Evolutionary conservation across 2,797 vertebrate genomes (phyloP), one percentile per base, ranked within the genome.

Genomic region (Diplodus puntazzo): DNA sequence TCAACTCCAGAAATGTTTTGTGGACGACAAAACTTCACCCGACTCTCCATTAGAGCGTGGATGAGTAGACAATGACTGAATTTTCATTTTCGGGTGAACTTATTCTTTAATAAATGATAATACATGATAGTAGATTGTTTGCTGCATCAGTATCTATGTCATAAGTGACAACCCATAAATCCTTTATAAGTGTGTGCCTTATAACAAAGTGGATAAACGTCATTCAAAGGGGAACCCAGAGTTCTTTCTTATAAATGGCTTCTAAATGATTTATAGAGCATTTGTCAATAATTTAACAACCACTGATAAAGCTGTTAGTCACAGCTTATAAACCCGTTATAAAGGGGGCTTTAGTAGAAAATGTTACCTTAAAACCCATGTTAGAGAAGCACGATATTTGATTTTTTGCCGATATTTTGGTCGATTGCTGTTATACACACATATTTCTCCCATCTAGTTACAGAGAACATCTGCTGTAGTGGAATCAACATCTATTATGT

Each of bases 271-370:
- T 5, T 72, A 1, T 52, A 21, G 58, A 57, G 43, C 39, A 73
- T 46, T 23, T 5, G 30, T 9, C 0, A 50, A 21, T 53, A 13
- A 42, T 53, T 55, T 7, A 30, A 21, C 1, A 71, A 21, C 6
- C 12, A 46, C 42, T 25, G 59, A 34, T 54, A 57, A 43, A 69
- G 21, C 27, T 6, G 6, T 49, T 42, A 34, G 11, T 42, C 30
- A 18, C 20, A 68, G 9, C 17, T 48, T 68, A 57, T 64, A 53
- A 75, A 49, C 49, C 21, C 6, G 30, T 76, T 23, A 16, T 54
- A 58, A 61, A 55, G 8, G 17, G 23, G n/a, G 4, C 27, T 45
- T 45, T 11, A 14, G 63, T 10, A 42, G 5, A 59, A 64, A 66
- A 10, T 18, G 8, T 4, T 11, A 53, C 50, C 21, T 4, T 30